A percentile compares a stretch with the other conserved stretches of the same genome.
These are phyloP conservation scores for Mormoops blainvillei DNA, from an alignment of 2,113 vertebrate species.

Conservation along the genomic window DNA sequence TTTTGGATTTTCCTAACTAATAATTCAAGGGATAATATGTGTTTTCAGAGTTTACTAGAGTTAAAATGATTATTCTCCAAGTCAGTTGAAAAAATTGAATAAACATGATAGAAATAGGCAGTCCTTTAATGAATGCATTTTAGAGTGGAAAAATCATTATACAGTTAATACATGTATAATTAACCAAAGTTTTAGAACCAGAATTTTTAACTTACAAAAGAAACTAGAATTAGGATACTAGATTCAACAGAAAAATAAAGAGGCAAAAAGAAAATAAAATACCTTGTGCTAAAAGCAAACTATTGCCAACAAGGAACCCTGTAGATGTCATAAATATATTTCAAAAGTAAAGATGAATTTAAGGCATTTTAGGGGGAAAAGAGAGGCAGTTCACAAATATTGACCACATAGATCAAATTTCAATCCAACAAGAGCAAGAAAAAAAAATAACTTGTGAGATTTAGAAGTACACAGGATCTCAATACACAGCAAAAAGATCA, in stretches of 20 bases:
- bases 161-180: background rate
- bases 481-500: background rate
- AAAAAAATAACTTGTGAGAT: background rate
- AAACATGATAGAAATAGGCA: slow-evolving; percentile 42
- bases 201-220: background rate
- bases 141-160: slow-evolving; percentile 8
- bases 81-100: slow-evolving; percentile 45
- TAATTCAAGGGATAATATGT: slow-evolving; percentile 35
- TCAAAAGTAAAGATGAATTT: background rate
- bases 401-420: background rate
- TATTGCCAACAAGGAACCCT: background rate
- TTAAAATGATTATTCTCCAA: slow-evolving; percentile 61
- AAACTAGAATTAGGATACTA: background rate
- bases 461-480: background rate
- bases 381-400: background rate
- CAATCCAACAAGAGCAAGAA: background rate
- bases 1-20: background rate
- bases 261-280: background rate
- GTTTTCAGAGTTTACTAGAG: slow-evolving; percentile 51
- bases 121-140: slow-evolving; percentile 35
- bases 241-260: background rate
- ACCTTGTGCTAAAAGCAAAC: background rate
- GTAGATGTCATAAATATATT: background rate
- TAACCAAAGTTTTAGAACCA: background rate
- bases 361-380: background rate